phyloP scores from a whole-genome alignment of 1,140 invertebrate genomes.

The Cataglyphis hispanica region DNA sequence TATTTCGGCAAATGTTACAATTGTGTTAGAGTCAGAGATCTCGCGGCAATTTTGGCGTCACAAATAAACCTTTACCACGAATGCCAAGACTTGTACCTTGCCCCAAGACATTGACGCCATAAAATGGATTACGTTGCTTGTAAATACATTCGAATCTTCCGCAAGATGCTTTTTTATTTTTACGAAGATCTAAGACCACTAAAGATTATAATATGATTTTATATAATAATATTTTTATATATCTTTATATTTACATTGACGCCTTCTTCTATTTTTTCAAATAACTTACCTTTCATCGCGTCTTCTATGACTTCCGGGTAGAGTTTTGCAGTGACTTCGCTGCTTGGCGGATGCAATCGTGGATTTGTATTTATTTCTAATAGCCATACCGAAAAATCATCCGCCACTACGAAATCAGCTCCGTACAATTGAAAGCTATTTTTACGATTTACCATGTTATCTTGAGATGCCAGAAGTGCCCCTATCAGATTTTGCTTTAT shows the following conservation, averaged over 20 bases:
- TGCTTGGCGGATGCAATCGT: slow-evolving; percentile 92
- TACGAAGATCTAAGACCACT: slow-evolving; percentile 69
- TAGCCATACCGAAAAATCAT: slow-evolving; percentile 95
- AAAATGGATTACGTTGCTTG: slow-evolving; percentile 67
- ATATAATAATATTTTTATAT: neutral
- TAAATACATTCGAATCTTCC: slow-evolving; percentile 72
- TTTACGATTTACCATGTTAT: slow-evolving; percentile 90
- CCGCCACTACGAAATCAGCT: slow-evolving; percentile 96
- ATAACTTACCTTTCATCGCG: slow-evolving; percentile 92
- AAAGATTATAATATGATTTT: slow-evolving; percentile 32
- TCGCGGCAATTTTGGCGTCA: slow-evolving; percentile 7
- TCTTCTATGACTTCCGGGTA: slow-evolving; percentile 94
- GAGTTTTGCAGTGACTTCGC: slow-evolving; percentile 93
- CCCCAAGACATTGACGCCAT: slow-evolving; percentile 63
- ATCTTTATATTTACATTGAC: slow-evolving; percentile 15
- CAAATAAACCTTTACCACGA: slow-evolving; percentile 61
- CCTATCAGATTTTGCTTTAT: slow-evolving; percentile 95
- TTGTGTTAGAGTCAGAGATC: neutral
- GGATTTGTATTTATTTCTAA: slow-evolving; percentile 98
- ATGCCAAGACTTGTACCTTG: slow-evolving; percentile 67
- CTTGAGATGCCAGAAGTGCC: slow-evolving; percentile 92
- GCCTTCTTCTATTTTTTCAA: neutral
- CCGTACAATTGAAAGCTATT: slow-evolving; percentile 97
- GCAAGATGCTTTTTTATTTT: slow-evolving; percentile 47
- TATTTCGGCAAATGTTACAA: slow-evolving; percentile 1